Evolutionary conservation across 2,797 vertebrate genomes (phyloP), one percentile per base, ranked within the genome.

Genomic region (Dallia pectoralis): DNA sequence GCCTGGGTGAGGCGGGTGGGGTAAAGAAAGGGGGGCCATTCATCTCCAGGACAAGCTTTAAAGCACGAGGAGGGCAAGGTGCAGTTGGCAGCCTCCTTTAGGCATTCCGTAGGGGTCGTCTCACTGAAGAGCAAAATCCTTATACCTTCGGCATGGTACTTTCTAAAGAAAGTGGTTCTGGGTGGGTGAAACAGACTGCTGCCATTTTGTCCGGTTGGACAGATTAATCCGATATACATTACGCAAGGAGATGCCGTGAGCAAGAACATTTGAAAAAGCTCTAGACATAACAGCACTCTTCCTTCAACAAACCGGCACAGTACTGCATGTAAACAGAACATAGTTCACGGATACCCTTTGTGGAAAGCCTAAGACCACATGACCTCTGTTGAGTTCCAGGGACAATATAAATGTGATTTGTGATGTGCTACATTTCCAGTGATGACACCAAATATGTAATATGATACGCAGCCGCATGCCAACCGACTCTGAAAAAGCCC

Each of bases 1-100:
- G 87, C 71, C 66, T 77, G 53, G 79, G 79, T 77, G 81, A 83
- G 85, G 81, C 29, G 78, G 76, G 80, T 80, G 85, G 83, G 82
- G 74, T 75, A 73, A 81, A 84, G 75, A 79, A 83, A 82, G 77
- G 74, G 80, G 75, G 53, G 69, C 71, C 79, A 83, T 86, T 87
- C 81, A 84, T 85, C 82, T 88, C 82, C 4, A 71, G 63, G 77
- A 86, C 18, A 3, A 77, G 78, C 82, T 79, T 79, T 66, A 44
- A 11, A 75, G 67, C 73, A 81, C 70, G 70, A 70, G 85, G 76
- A 84, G 47, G n/a, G 82, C 77, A 77, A 66, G 65, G 36, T 15
- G 65, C 27, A 15, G 16, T 19, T n/a, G 61, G 15, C 69, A 64
- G 33, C 33, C 33, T 22, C 25, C 19, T 44, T 25, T 22, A 19